Base-by-base conservation (phyloP, 2,113 vertebrate species). In the Coracopsis vasa region DNA sequence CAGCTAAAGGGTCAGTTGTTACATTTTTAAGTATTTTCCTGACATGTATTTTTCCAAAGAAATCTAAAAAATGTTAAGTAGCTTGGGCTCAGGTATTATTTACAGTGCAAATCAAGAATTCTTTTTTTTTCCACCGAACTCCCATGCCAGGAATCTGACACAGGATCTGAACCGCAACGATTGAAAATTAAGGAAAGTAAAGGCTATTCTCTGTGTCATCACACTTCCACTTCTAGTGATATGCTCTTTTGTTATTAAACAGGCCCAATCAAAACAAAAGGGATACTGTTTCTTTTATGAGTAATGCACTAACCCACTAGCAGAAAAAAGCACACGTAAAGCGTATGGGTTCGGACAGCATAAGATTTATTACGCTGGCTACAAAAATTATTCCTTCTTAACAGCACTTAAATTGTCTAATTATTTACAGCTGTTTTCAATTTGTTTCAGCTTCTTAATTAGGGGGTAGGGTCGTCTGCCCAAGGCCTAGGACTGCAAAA, bases 351-450 rank as follows among this genome's bases (percentile, higher is more conserved):
- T 98, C 77, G 50, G 99, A 99, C 99, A 99, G 99, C 98, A 67
- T 97, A 99, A 99, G 99, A 99, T 99, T 99, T 99, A 99, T 99
- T 98, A 98, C 98, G 89, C 99, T 98, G 98, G 98, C 98, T 98
- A 95, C 97, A 98, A 98, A 99, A 99, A 99, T 99, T 99, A 99
- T 99, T 98, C 99, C 98, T 98, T 98, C 98, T 99, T 98, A 98
- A 98, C 98, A 98, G 98, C 98, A 98, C 98, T 99, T 99, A 99
- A 99, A 99, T 98, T 99, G 99, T 99, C 98, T 99, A 99, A 99
- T 99, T 99, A 99, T 98, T 99, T 97, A 97, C 99, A 99, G 98
- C 98, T 99, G 99, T 97, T 99, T 99, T 98, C 98, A 98, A 98
- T 99, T 99, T 98, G 97, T 96, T 98, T 97, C 96, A 84, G 96